phyloP scores from a whole-genome alignment of 2,888 invertebrate species.

The Diloba caeruleocephala region DNA sequence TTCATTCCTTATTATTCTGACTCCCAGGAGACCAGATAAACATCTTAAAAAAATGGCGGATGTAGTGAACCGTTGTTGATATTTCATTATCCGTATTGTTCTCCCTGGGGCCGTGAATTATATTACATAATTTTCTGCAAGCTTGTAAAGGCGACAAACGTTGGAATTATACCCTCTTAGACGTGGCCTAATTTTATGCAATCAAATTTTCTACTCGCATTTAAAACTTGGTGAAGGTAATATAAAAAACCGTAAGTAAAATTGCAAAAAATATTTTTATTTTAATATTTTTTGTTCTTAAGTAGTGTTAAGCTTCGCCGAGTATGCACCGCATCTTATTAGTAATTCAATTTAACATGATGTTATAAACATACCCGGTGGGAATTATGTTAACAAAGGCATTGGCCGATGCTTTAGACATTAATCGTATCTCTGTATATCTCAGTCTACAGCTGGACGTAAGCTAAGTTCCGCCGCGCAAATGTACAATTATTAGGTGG shows the following conservation, averaged over 20 bases:
- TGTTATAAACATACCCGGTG: no score
- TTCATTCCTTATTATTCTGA: slow-evolving; percentile 26
- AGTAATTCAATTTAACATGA: slow-evolving; percentile 21
- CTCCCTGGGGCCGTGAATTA: slow-evolving; percentile 66
- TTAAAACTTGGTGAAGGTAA: slow-evolving; percentile 63
- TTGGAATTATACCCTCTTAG: slow-evolving; percentile 73
- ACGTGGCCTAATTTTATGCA: slow-evolving; percentile 72
- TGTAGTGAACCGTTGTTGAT: slow-evolving; percentile 68
- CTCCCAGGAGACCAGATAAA: slow-evolving; percentile 28
- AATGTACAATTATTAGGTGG: no score
- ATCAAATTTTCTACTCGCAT: slow-evolving; percentile 74
- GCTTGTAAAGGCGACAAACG: slow-evolving; percentile 72
- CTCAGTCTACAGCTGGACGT: no score
- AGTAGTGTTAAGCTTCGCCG: background rate
- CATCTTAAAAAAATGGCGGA: slow-evolving; percentile 50
- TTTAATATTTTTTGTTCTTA: background rate
- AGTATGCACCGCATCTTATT: slow-evolving; percentile 5
- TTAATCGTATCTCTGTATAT: no score
- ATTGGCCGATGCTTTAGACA: no score
- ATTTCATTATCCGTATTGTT: slow-evolving; percentile 78
- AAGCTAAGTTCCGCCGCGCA: no score
- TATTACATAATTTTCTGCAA: slow-evolving; percentile 73
- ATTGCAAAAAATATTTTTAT: slow-evolving; percentile 8
- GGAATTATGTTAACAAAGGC: no score
- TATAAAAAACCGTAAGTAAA: slow-evolving; percentile 33